These are phyloP conservation scores for Fabriciana adippe DNA, from an alignment of 2,888 invertebrate genomes.

Conservation along the genomic window DNA sequence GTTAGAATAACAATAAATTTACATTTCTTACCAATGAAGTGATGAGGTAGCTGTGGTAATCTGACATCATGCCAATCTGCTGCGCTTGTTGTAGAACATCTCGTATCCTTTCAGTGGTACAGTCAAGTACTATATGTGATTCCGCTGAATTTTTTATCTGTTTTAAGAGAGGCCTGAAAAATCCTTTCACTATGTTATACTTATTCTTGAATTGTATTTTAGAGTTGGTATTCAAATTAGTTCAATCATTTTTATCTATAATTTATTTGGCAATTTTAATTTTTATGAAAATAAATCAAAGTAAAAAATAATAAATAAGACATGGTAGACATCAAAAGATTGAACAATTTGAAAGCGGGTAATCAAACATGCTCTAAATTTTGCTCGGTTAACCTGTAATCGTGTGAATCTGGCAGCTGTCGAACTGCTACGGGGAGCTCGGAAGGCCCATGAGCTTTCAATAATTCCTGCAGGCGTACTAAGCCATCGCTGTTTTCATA, in stretches of 20 bases:
- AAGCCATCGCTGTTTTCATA: slow-evolving; percentile 98
- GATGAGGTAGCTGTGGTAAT: slow-evolving; percentile 96
- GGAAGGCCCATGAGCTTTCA: slow-evolving; percentile 93
- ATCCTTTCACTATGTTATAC: no score
- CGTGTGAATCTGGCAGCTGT: slow-evolving; percentile 91
- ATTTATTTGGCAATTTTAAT: no score
- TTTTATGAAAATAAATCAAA: no score
- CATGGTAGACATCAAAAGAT: not conserved
- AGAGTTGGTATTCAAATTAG: no score
- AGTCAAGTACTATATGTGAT: slow-evolving; percentile 95
- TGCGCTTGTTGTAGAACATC: slow-evolving; percentile 95
- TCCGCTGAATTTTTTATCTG: slow-evolving; percentile 96
- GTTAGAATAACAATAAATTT: not conserved
- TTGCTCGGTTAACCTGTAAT: slow-evolving; percentile 86
- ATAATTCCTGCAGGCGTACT: slow-evolving; percentile 91
- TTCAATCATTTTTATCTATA: no score
- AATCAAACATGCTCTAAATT: slow-evolving; percentile 23
- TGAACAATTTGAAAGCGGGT: not conserved
- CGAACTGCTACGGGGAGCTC: slow-evolving; percentile 92
- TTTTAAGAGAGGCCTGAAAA: slow-evolving; percentile 89
- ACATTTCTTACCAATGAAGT: slow-evolving; percentile 90
- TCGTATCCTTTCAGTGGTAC: slow-evolving; percentile 92
- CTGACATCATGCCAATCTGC: slow-evolving; percentile 98
- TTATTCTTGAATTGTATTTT: no score
- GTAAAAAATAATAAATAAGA: no score